Evolutionary conservation across 2,888 invertebrate species (phyloP).

Genomic region (Adela reaumurella): DNA sequence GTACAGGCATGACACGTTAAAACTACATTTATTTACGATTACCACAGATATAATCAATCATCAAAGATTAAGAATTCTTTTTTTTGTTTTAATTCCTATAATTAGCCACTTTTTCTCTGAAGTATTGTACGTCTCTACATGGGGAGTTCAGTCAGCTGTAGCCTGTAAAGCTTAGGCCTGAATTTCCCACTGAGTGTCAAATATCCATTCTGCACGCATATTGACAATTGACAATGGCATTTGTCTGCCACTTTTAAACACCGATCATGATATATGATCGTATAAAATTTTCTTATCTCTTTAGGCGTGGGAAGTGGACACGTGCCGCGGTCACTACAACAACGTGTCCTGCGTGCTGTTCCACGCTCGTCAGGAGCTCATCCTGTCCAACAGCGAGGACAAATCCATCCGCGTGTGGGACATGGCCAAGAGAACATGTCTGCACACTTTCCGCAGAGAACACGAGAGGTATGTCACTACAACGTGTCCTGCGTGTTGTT

Average conservation of each 20-base stretch:
- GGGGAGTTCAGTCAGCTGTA: too few species aligned
- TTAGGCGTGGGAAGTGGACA: slow-evolving; percentile 97
- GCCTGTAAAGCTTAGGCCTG: too few species aligned
- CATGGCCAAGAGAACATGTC: slow-evolving; percentile 88
- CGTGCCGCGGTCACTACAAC: slow-evolving; percentile 99
- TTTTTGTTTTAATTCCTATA: too few species aligned
- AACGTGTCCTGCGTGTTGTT: slow-evolving; percentile 95
- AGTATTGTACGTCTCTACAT: too few species aligned
- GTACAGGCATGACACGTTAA: too few species aligned
- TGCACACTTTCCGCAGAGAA: slow-evolving; percentile 91
- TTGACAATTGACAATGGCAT: too few species aligned
- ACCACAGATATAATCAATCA: too few species aligned
- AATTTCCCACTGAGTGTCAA: too few species aligned
- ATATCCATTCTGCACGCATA: too few species aligned
- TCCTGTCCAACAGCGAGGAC: slow-evolving; percentile 96
- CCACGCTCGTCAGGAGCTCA: slow-evolving; percentile 94
- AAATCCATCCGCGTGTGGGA: slow-evolving; percentile 99
- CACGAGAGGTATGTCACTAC: slow-evolving; percentile 62
- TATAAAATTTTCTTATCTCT: background rate
- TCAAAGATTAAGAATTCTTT: too few species aligned
- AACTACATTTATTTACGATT: too few species aligned
- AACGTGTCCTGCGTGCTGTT: slow-evolving; percentile 97
- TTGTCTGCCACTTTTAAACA: background rate
- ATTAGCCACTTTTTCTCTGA: too few species aligned
- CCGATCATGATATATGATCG: background rate